Evolutionary conservation across 2,888 invertebrate genomes (phyloP).

Genomic region (Synergus itoensis): DNA sequence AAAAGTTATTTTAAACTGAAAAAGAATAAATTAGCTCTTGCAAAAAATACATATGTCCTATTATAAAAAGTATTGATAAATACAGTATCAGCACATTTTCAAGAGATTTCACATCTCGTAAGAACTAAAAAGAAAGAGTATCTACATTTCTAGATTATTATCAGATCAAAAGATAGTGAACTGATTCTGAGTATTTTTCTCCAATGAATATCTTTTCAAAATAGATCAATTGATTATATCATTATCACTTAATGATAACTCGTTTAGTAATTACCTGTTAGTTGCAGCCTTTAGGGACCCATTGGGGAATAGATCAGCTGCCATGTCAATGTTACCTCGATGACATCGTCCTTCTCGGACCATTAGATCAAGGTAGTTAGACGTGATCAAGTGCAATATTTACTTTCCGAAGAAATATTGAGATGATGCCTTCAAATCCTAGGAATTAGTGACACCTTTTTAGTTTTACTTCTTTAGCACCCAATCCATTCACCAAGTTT

Average conservation of each 20-base stretch:
- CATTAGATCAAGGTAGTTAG: constrained; percentile 49
- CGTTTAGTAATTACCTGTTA: constrained; percentile 62
- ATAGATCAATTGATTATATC: constrained; percentile 1
- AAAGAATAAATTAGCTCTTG: too few relatives aligned
- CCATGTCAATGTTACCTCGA: constrained; percentile 64
- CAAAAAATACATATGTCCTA: too few relatives aligned
- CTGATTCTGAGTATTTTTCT: not conserved
- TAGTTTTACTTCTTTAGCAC: not conserved
- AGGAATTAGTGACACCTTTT: not conserved
- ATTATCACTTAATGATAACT: constrained; percentile 14
- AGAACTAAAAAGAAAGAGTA: too few relatives aligned
- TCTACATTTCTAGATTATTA: not conserved
- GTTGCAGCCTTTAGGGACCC: constrained; percentile 69
- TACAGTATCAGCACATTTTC: too few relatives aligned
- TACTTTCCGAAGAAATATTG: not conserved
- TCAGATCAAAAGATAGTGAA: not conserved
- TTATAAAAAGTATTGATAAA: too few relatives aligned
- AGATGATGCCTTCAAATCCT: not conserved
- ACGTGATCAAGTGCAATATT: constrained; percentile 19
- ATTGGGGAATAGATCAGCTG: constrained; percentile 73
- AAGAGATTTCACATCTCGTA: too few relatives aligned
- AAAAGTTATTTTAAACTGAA: too few relatives aligned
- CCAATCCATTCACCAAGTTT: constrained; percentile 25
- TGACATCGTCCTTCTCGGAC: constrained; percentile 57
- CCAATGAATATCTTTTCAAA: constrained; percentile 33